These are phyloP conservation scores for Eulacestoma nigropectus DNA, from an alignment of 2,113 vertebrate genomes.

Conservation along the genomic window DNA sequence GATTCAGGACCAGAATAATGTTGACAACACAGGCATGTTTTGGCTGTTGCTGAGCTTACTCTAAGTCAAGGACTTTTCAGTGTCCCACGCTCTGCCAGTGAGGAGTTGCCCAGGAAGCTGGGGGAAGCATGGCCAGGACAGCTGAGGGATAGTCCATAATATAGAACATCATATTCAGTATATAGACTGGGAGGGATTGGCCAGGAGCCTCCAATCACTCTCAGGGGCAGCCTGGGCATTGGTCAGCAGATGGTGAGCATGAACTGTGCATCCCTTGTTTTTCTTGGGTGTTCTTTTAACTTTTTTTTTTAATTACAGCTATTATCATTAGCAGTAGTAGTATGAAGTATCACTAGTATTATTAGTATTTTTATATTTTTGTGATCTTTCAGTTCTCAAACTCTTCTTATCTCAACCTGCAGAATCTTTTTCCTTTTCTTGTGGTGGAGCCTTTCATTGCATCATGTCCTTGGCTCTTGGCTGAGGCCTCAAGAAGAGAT, in stretches of 20 bases:
- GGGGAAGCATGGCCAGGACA: not conserved
- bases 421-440: not conserved
- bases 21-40: not conserved
- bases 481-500: not conserved
- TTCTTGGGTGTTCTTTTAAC: not conserved
- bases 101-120: not conserved
- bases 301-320: not conserved
- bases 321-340: not conserved
- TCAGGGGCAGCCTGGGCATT: not conserved
- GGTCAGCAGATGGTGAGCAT: not conserved
- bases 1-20: not conserved
- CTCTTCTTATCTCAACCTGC: not conserved
- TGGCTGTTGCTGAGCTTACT: not conserved
- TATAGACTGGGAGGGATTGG: not conserved
- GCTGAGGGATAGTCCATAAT: not conserved
- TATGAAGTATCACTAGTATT: not conserved
- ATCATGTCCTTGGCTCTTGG: not conserved
- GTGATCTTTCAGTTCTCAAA: not conserved
- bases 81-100: not conserved
- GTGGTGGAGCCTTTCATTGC: not conserved
- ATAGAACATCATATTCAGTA: not conserved
- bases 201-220: not conserved
- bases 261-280: not conserved
- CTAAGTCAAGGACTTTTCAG: not conserved
- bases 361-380: not conserved